Conservation (phyloP, 1,140 invertebrate species). For the Agrypnia vestita region DNA sequence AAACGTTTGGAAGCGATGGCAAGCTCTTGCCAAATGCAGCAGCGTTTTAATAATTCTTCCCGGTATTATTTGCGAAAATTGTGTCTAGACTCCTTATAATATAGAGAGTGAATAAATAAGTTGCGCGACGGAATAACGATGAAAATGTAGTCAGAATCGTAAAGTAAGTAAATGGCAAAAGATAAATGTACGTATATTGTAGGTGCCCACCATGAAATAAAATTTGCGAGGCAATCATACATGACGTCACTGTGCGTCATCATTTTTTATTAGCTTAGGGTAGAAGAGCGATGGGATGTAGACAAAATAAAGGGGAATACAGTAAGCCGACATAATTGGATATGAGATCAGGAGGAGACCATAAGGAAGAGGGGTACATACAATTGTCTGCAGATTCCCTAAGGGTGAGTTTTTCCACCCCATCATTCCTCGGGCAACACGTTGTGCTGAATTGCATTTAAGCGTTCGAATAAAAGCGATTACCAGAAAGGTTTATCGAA, state of each 20-base stretch:
- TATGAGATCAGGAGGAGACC: constrained; percentile 28
- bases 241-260: constrained; percentile 35
- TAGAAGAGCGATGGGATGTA: constrained; percentile 35
- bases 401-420: constrained; percentile 29
- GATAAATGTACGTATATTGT: too few relatives aligned
- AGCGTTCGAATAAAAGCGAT: constrained; percentile 17
- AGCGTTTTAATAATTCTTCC: background rate
- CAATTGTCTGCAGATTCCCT: constrained; percentile 28
- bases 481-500: constrained; percentile 1
- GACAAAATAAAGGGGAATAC: constrained; percentile 47
- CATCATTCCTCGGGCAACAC: constrained; percentile 34
- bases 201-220: constrained; percentile 14
- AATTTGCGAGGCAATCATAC: constrained; percentile 40
- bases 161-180: too few relatives aligned
- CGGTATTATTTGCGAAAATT: background rate
- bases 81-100: constrained; percentile 20
- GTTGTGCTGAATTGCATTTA: constrained; percentile 34
- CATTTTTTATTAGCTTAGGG: constrained; percentile 40
- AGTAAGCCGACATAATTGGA: constrained; percentile 39
- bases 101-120: constrained; percentile 7
- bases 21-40: background rate
- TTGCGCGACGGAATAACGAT: background rate
- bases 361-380: constrained; percentile 41
- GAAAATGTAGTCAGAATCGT: too few relatives aligned
- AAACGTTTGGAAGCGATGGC: background rate